A percentile compares a stretch with the other conserved stretches of the same genome.
Evolutionary conservation across 1,140 invertebrate genomes (phyloP).

Genomic region (Dendrolimus kikuchii): DNA sequence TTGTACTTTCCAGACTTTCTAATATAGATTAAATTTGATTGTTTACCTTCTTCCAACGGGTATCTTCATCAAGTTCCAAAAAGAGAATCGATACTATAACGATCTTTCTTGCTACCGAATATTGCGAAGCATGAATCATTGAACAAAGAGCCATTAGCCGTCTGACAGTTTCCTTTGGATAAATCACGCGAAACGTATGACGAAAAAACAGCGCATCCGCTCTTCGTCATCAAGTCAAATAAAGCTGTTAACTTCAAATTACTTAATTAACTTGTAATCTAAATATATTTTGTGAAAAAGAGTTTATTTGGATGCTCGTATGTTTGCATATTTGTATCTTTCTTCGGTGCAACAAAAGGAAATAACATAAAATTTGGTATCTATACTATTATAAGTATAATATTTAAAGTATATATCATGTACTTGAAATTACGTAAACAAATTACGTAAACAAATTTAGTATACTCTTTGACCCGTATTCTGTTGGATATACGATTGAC

Average conservation of each 20-base stretch:
- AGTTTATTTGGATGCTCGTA: not conserved
- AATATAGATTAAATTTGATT: too few species aligned
- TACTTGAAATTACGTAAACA: too few species aligned
- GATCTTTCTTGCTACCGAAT: conserved; percentile 61
- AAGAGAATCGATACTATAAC: conserved; percentile 40
- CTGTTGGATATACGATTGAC: too few species aligned
- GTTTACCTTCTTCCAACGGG: conserved; percentile 6
- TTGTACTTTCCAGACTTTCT: too few species aligned
- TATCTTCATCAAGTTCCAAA: conserved; percentile 53
- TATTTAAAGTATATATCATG: too few species aligned
- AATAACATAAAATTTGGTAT: too few species aligned
- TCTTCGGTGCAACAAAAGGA: too few species aligned
- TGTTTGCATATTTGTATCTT: too few species aligned
- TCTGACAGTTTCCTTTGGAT: conserved; percentile 68
- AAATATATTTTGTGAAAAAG: not conserved
- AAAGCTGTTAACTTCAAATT: conserved; percentile 18
- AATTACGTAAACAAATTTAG: too few species aligned
- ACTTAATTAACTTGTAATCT: conserved; percentile 24
- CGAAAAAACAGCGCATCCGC: conserved; percentile 44
- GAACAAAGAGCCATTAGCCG: conserved; percentile 69
- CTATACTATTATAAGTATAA: too few species aligned
- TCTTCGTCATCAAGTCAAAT: conserved; percentile 38
- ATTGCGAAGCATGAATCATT: conserved; percentile 67
- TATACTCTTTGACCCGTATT: too few species aligned
- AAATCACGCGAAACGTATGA: conserved; percentile 45